Evolutionary conservation across 2,113 vertebrate species (phyloP).

Genomic region (Vicugna pacos): DNA sequence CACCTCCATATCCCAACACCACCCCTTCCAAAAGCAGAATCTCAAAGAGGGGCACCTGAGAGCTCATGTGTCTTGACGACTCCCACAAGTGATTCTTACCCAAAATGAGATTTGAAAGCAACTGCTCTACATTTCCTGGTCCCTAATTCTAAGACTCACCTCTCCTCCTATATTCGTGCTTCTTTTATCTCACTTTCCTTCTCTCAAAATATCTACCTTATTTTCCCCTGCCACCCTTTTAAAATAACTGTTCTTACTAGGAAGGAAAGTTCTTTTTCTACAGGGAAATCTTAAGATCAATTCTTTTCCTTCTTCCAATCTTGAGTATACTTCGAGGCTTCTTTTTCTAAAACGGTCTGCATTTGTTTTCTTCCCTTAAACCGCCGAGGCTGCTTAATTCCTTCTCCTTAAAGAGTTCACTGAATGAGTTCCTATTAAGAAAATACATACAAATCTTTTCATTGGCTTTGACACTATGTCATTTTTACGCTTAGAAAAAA

Average conservation of each 20-base stretch:
- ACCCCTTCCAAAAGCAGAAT: not conserved
- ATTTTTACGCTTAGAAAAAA: slow-evolving; percentile 44
- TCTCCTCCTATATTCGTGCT: not conserved
- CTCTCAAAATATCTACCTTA: not conserved
- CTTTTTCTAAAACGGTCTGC: not conserved
- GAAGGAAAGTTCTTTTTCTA: not conserved
- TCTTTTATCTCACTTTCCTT: not conserved
- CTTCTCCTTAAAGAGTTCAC: not conserved
- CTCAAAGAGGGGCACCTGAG: not conserved
- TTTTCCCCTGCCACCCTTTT: not conserved
- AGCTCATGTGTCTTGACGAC: not conserved
- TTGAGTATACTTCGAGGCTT: not conserved
- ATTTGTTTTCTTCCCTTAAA: not conserved
- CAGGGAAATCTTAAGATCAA: not conserved
- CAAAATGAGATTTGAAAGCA: not conserved
- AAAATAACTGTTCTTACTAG: not conserved
- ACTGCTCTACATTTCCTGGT: not conserved
- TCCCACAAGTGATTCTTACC: not conserved
- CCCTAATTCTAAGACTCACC: not conserved
- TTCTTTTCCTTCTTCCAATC: not conserved
- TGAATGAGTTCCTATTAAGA: not conserved
- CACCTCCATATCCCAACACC: not conserved
- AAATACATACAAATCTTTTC: not conserved
- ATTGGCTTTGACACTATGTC: not conserved
- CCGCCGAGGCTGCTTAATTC: not conserved